Evolutionary conservation across 1,140 invertebrate species (phyloP), one percentile per base, ranked within the genome.

Genomic region (Oncopodura yosiiana): DNA sequence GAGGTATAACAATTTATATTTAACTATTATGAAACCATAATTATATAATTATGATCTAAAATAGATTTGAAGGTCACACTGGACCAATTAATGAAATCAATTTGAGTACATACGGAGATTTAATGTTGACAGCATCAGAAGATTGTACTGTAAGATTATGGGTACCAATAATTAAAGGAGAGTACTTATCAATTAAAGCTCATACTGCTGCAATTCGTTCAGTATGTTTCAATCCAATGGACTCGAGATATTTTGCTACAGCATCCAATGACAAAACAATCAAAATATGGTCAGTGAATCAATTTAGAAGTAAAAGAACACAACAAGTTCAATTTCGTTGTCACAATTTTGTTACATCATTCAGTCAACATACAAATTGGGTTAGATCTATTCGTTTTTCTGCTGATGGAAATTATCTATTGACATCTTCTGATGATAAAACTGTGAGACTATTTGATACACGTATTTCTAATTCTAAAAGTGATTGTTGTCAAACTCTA

Each of bases 341-440:
- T 14, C 41, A 50, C 37, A 16, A 49, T 38, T 54, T 58, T 39
- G n/a, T 58, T 6, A 27, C n/a, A 3, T 55, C 45, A 11, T 49
- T 27, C n/a, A 16, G 30, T 27, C 11, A 11, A 2, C 61, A 63
- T 23, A 63, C 37, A 12, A 60, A 60, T 32, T 63, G 61, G 61
- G 53, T 63, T 16, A 36, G 49, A 26, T 63, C 57, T 9, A 58
- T 63, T 19, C 54, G 58, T 2, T 63, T 46, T 24, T 46, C 55
- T 6, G 3, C 14, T 4, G 55, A 63, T 38, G 61, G 61, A 16
- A 37, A 34, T 42, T 23, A 50, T 0, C 27, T 59, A 0, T 51
- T 41, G 18, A 32, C 56, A 0, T 38, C 61, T 11, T 60, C 61
- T 1, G 61, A 63, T 29, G 58, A 63, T 29, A 51, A 50, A 16